Conservation (phyloP, 2,797 vertebrate genomes). For the Gymnocypris eckloni region DNA sequence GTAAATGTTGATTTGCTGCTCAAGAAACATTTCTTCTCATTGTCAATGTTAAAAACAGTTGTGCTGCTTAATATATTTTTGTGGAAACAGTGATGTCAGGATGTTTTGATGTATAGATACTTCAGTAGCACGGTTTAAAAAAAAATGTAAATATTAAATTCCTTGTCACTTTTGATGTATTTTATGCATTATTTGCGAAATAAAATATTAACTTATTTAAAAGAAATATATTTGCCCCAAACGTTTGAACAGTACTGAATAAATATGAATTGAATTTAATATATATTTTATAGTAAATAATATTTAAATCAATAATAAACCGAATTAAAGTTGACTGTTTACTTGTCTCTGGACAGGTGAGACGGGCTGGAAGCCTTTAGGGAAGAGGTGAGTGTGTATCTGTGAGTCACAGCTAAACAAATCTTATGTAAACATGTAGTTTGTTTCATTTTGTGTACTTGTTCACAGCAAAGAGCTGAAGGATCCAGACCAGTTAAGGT, state of each 20-base stretch:
- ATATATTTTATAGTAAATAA: not conserved
- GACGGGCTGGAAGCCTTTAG: constrained; percentile 96
- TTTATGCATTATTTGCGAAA: not conserved
- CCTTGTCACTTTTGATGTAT: not conserved
- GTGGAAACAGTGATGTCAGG: not conserved
- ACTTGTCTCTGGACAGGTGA: constrained; percentile 72
- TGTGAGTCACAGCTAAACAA: not conserved
- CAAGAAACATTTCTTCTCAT: not conserved
- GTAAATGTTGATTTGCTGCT: not conserved
- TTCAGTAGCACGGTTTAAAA: not conserved
- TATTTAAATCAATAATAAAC: not conserved
- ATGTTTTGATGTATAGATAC: not conserved
- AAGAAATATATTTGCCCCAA: not conserved
- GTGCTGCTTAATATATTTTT: not conserved
- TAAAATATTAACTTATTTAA: not conserved
- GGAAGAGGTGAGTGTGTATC: constrained; percentile 82
- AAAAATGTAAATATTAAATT: not conserved
- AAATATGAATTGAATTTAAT: not conserved
- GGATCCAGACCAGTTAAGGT: constrained; percentile 91
- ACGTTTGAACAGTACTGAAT: not conserved
- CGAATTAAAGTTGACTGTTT: not conserved
- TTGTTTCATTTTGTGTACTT: constrained; percentile 12
- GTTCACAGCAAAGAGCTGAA: constrained; percentile 91
- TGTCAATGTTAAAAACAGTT: not conserved
- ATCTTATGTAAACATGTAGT: constrained; percentile 4